These are phyloP conservation scores for Brachionus manjavacas DNA, from an alignment of 1,140 invertebrate species.

Conservation along the genomic window DNA sequence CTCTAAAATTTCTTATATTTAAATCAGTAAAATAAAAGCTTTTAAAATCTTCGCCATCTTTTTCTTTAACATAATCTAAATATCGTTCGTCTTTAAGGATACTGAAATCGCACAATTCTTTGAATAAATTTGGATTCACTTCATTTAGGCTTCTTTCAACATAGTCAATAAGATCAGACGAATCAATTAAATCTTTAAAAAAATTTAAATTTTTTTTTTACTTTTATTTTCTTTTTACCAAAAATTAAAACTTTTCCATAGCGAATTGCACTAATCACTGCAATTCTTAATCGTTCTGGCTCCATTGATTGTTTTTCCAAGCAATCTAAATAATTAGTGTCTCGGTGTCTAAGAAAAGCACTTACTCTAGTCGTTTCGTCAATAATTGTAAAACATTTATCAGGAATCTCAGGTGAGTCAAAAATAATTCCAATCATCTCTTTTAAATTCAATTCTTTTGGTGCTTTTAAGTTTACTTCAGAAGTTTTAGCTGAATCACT, in stretches of 20 bases:
- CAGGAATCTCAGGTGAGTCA: background rate
- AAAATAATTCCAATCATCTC: background rate
- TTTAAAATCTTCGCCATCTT: slow-evolving; percentile 7
- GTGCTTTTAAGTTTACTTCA: background rate
- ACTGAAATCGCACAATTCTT: background rate
- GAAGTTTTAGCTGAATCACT: background rate
- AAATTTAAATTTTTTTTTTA: background rate
- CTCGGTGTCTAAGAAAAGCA: slow-evolving; percentile 22
- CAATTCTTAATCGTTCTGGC: background rate
- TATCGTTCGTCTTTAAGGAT: background rate
- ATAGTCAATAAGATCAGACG: background rate
- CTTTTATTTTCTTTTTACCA: background rate
- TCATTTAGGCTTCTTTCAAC: background rate
- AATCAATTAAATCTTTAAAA: background rate
- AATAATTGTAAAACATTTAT: background rate
- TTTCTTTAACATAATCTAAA: slow-evolving; percentile 1
- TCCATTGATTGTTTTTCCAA: background rate
- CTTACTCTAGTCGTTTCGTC: slow-evolving; percentile 30
- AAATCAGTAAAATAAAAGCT: background rate
- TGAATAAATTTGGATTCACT: background rate
- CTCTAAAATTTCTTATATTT: background rate
- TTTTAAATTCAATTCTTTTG: background rate
- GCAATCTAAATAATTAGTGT: background rate
- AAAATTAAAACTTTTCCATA: slow-evolving; percentile 9
- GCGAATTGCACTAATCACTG: background rate